Evolutionary conservation across 2,888 invertebrate species (phyloP).

Genomic region (Auanema sp.): DNA sequence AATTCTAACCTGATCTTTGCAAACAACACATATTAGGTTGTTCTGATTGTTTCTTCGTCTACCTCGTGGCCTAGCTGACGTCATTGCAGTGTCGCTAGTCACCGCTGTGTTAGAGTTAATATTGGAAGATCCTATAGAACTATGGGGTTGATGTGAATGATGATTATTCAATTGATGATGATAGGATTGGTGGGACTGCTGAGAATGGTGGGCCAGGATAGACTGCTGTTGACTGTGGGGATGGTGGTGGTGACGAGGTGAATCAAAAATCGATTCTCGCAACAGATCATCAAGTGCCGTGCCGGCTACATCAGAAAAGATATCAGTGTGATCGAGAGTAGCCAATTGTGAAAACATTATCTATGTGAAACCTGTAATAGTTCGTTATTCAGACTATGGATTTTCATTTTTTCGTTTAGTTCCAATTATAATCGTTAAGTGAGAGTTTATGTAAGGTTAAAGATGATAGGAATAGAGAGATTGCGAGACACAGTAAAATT

Average conservation of each 20-base stretch:
- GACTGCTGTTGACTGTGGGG: slow-evolving; percentile 9
- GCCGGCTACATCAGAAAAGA: slow-evolving; percentile 19
- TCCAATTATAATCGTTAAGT: too few relatives aligned
- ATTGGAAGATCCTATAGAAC: background rate
- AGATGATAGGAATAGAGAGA: too few relatives aligned
- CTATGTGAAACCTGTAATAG: too few relatives aligned
- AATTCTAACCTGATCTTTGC: slow-evolving; percentile 48
- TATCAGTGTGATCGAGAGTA: slow-evolving; percentile 24
- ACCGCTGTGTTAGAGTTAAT: background rate
- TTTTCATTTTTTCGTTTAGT: too few relatives aligned
- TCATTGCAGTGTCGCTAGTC: slow-evolving; percentile 5
- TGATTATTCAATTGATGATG: slow-evolving; percentile 7
- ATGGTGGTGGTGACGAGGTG: slow-evolving; percentile 5
- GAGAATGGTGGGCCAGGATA: slow-evolving; percentile 5
- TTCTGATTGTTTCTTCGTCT: slow-evolving; percentile 37
- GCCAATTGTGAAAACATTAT: slow-evolving; percentile 20
- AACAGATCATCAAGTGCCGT: slow-evolving; percentile 18
- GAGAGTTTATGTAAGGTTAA: too few relatives aligned
- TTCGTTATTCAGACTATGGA: too few relatives aligned
- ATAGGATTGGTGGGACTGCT: slow-evolving; percentile 2
- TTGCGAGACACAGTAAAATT: too few relatives aligned
- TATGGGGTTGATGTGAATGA: background rate
- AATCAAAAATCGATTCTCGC: slow-evolving; percentile 15
- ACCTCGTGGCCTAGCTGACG: slow-evolving; percentile 24
- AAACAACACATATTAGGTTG: slow-evolving; percentile 52